These are phyloP conservation scores for Gopherus flavomarginatus DNA, from an alignment of 2,113 vertebrate species.

Conservation along the genomic window DNA sequence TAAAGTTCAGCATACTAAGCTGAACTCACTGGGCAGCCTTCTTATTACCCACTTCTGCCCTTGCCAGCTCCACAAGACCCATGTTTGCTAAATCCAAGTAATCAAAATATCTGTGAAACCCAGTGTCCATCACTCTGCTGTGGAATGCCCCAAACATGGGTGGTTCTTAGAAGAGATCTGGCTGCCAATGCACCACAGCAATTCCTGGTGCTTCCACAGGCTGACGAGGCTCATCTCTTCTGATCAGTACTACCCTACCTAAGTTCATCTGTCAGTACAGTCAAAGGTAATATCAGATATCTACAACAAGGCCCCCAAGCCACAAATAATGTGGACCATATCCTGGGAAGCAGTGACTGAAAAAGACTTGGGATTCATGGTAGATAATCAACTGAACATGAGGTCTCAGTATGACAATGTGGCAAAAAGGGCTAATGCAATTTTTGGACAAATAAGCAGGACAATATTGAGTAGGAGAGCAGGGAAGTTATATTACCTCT, in stretches of 20 bases:
- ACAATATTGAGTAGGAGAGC: not conserved
- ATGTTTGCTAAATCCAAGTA: not conserved
- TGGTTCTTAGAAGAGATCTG: not conserved
- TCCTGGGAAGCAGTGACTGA: not conserved
- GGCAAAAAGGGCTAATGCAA: not conserved
- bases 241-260: not conserved
- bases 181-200: not conserved
- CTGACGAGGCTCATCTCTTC: not conserved
- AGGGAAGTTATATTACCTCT: not conserved
- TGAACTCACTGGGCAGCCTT: not conserved
- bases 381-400: not conserved
- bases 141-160: not conserved
- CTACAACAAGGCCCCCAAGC: not conserved
- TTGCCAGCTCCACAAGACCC: not conserved
- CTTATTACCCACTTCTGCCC: not conserved
- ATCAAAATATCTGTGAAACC: not conserved
- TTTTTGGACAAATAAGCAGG: not conserved
- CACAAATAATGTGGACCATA: not conserved
- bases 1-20: not conserved
- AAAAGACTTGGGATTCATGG: not conserved
- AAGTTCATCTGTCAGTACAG: not conserved
- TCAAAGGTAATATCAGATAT: not conserved
- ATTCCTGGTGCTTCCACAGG: not conserved
- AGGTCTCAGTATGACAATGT: not conserved
- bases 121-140: not conserved